Evolutionary conservation across 2,888 invertebrate species (phyloP).

Genomic region (Drosophila birchii): DNA sequence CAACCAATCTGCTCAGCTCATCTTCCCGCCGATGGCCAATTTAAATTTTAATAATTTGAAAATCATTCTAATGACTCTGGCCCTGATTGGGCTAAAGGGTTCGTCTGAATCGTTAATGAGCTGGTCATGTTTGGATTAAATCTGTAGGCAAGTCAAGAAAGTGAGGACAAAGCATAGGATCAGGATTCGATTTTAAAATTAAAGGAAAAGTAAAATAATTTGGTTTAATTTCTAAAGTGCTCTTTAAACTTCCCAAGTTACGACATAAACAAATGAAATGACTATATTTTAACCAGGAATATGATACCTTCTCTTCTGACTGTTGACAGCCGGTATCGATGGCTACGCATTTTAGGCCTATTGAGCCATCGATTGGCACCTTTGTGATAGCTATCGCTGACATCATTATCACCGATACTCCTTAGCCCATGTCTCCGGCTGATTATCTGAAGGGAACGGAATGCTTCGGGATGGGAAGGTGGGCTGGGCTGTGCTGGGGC

Average conservation of each 20-base stretch:
- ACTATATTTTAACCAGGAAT: background rate
- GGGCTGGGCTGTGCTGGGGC: background rate
- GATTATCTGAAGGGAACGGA: slow-evolving; percentile 54
- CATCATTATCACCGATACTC: slow-evolving; percentile 69
- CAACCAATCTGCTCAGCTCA: slow-evolving; percentile 37
- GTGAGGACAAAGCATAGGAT: background rate
- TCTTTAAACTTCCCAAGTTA: background rate
- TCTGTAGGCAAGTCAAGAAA: background rate
- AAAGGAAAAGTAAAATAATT: background rate
- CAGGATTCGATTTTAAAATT: background rate
- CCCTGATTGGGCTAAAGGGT: slow-evolving; percentile 68
- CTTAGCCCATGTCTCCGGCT: slow-evolving; percentile 50
- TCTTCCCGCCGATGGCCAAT: slow-evolving; percentile 46
- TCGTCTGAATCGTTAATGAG: slow-evolving; percentile 60
- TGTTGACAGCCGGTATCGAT: slow-evolving; percentile 45
- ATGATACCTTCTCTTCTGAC: slow-evolving; percentile 6
- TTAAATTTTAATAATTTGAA: slow-evolving; percentile 72
- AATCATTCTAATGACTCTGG: slow-evolving; percentile 72
- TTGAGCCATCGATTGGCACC: slow-evolving; percentile 75
- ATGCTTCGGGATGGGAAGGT: slow-evolving; percentile 29
- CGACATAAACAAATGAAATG: background rate
- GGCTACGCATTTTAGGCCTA: slow-evolving; percentile 49
- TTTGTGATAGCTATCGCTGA: slow-evolving; percentile 63
- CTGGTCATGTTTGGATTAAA: slow-evolving; percentile 50
- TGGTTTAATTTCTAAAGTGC: no score